phyloP scores from a whole-genome alignment of 2,797 vertebrate genomes.

The Falco naumanni region DNA sequence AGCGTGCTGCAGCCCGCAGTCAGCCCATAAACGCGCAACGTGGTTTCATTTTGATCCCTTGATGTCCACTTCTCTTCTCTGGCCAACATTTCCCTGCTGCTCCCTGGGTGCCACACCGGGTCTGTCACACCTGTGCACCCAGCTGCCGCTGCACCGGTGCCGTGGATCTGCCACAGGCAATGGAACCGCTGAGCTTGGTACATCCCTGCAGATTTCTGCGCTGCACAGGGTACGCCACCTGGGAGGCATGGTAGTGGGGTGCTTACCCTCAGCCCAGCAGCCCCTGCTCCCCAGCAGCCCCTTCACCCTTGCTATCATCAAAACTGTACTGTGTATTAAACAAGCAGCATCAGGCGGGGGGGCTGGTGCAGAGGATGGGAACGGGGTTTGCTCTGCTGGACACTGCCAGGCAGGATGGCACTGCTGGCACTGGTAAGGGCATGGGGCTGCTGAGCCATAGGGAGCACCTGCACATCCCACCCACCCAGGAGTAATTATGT shows the following conservation, averaged over 20 bases:
- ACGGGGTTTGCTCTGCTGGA: neutral
- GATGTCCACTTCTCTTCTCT: neutral
- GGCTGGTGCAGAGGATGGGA: neutral
- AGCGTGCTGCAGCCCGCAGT: neutral
- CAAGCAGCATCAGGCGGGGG: neutral
- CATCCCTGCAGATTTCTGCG: rapidly evolving
- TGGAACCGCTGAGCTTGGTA: neutral
- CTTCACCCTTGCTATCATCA: neutral
- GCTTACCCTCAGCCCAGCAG: neutral
- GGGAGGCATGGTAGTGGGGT: neutral
- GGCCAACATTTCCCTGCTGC: neutral
- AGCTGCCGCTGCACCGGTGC: rapidly evolving
- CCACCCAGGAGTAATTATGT: neutral
- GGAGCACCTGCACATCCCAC: neutral
- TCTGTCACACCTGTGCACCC: neutral
- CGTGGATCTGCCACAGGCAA: rapidly evolving
- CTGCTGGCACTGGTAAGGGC: neutral
- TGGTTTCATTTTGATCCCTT: neutral
- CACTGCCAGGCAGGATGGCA: neutral
- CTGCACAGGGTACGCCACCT: too few relatives aligned
- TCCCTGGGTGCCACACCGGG: too few relatives aligned
- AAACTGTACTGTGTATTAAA: neutral
- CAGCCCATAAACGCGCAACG: neutral
- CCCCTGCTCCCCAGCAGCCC: neutral
- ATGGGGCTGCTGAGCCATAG: rapidly evolving